Base-by-base conservation (phyloP, 2,888 invertebrate genomes). In the Phlogophora meticulosa region DNA sequence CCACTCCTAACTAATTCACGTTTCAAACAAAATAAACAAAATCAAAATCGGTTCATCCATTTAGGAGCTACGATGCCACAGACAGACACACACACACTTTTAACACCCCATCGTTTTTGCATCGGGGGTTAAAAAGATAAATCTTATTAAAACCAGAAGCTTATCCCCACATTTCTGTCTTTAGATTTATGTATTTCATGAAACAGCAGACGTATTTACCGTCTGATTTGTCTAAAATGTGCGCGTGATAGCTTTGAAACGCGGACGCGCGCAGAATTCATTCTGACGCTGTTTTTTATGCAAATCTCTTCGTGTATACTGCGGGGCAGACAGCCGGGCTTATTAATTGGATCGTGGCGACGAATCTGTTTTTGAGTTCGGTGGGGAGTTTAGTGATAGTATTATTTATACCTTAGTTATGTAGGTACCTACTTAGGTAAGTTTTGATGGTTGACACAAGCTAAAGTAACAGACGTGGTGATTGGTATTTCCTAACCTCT, bases 141-240 rank as follows among this genome's bases (percentile, higher is more conserved):
- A 11, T 7, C 7, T 0, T 7, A 13, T n/a, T 10, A 17, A 43
- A 28, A 11, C 0, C 5, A 64, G 1, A 5, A 45, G 38, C 58
- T n/a, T 55, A 71, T 82, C 88, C 79, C 60, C 36, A 57, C 40
- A 76, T 73, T 60, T 67, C 77, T 85, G 62, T 74, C 72, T 20
- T 43, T 65, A 80, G 82, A 87, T 88, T 86, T 84, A 88, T 88
- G 82, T 82, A 62, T 80, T 83, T 84, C 83, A 87, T 82, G 83
- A 85, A 82, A 82, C 80, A 83, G 77, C 79, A 64, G 66, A 80
- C 78, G 76, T 78, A 81, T 86, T 81, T 86, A 76, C 79, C 79
- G 65, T 70, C 79, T 81, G 85, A 87, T 87, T 83, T 81, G 83
- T 85, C 80, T 83, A 85, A 85, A 85, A 76, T 67, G 77, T 73